phyloP scores from a whole-genome alignment of 2,113 vertebrate species.

The Pungitius pungitius region DNA sequence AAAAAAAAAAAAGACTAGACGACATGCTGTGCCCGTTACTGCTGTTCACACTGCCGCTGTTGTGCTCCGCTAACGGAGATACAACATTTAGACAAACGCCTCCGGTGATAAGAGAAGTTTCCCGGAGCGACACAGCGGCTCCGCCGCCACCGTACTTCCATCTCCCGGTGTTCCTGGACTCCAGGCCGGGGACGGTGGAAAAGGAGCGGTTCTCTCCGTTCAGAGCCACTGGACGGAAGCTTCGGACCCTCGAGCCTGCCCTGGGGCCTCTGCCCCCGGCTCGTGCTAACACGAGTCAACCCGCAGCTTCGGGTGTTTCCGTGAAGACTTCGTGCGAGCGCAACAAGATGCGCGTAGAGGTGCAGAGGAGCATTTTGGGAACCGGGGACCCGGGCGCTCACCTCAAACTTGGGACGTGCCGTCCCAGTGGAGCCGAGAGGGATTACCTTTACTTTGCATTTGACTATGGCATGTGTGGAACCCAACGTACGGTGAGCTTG shows the following conservation, averaged over 20 bases:
- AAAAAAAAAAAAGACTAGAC: not conserved
- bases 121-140: not conserved
- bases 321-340: conserved; percentile 53
- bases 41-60: not conserved
- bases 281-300: not conserved
- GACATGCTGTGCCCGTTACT: conserved; percentile 3
- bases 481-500: conserved; percentile 58
- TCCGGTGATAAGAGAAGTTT: not conserved
- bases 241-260: conserved; percentile 37
- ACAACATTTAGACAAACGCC: not conserved
- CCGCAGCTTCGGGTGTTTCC: not conserved
- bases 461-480: conserved; percentile 67
- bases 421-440: conserved; percentile 33
- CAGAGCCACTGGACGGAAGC: conserved; percentile 40
- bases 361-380: conserved; percentile 55
- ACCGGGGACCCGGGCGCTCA: not conserved
- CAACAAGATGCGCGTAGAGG: conserved; percentile 66
- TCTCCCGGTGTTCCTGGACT: conserved; percentile 71
- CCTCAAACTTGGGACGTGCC: conserved; percentile 71
- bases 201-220: conserved; percentile 57
- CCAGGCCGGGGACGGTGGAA: conserved; percentile 37
- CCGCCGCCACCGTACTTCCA: conserved; percentile 44
- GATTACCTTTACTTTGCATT: conserved; percentile 64
- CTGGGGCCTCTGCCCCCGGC: conserved; percentile 59
- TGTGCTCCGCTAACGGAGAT: not conserved